A percentile compares a stretch with the other conserved stretches of the same genome.
Evolutionary conservation across 2,113 vertebrate genomes (phyloP).

Genomic region (Lagopus leucura): DNA sequence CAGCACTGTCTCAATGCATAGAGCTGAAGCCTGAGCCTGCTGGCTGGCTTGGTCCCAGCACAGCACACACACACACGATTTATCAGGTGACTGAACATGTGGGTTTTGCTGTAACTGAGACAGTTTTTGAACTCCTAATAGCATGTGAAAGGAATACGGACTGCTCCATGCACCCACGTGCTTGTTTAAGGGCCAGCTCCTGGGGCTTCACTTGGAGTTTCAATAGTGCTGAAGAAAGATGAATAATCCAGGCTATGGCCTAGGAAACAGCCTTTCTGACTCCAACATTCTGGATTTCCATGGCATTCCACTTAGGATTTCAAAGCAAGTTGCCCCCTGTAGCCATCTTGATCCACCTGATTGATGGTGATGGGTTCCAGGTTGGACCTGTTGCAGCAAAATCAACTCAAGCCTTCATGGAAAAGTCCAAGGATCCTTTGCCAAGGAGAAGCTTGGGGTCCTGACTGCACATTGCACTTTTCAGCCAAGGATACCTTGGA

Average conservation of each 20-base stretch:
- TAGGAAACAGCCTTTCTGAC: background rate
- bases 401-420: background rate
- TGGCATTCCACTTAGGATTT: background rate
- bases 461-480: background rate
- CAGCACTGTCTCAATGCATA: background rate
- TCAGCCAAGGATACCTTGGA: background rate
- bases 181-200: background rate
- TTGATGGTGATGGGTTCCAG: background rate
- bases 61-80: background rate
- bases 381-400: background rate
- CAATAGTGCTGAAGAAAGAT: background rate
- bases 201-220: background rate
- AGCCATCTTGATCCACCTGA: background rate
- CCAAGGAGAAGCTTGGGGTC: background rate
- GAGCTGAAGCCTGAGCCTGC: background rate
- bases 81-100: background rate
- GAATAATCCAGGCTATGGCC: background rate
- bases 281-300: fast-evolving
- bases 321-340: background rate
- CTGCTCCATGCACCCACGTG: background rate
- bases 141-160: background rate
- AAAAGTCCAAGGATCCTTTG: background rate
- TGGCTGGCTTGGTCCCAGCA: background rate
- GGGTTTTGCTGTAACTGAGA: background rate
- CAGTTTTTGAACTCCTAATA: background rate